A percentile compares a stretch with the other conserved stretches of the same genome.
Evolutionary conservation across 2,113 vertebrate species (phyloP).

Genomic region (Phocoena sinus): DNA sequence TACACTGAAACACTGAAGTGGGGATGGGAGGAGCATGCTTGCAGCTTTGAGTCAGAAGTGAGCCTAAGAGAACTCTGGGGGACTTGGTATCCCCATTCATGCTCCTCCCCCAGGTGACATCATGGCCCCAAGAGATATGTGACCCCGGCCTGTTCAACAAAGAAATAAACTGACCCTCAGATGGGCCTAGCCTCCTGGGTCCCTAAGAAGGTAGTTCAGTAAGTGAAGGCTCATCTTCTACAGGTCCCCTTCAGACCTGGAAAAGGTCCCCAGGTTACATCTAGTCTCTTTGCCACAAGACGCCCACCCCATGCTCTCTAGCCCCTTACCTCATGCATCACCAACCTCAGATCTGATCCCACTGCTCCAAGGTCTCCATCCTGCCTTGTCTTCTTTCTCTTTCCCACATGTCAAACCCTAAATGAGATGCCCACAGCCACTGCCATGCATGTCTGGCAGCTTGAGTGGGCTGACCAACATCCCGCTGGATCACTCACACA

Average conservation of each 20-base stretch:
- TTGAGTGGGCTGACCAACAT: not conserved
- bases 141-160: not conserved
- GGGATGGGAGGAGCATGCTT: not conserved
- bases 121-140: not conserved
- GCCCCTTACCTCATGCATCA: not conserved
- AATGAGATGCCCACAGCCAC: not conserved
- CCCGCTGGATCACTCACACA: too few species aligned
- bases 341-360: not conserved
- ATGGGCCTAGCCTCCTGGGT: not conserved
- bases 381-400: not conserved
- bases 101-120: not conserved
- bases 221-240: not conserved
- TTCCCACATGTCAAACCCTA: not conserved
- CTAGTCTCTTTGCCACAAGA: not conserved
- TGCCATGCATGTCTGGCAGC: not conserved
- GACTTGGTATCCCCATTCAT: not conserved
- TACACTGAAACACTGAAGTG: not conserved
- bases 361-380: not conserved
- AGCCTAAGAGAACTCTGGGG: not conserved
- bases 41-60: not conserved
- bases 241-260: not conserved
- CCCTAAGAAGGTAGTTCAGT: not conserved
- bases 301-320: not conserved
- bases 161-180: not conserved
- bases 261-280: not conserved